Base-by-base conservation (phyloP, 2,888 invertebrate species). In the Eristalis arbustorum region DNA sequence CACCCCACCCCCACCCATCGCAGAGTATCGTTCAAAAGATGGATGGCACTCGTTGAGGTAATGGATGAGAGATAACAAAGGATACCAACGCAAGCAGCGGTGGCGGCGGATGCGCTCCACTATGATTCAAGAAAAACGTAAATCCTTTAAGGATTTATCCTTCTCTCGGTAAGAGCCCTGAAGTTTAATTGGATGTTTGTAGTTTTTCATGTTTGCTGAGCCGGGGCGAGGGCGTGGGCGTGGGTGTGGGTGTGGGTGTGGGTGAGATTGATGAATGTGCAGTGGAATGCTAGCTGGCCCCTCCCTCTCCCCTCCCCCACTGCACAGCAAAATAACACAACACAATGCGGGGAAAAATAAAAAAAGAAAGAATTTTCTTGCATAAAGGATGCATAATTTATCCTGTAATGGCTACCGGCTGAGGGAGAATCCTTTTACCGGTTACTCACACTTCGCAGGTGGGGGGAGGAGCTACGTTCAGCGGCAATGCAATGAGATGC, bases 321-420 rank as follows among this genome's bases (percentile, higher is more conserved):
- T 22, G 22, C 57, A 14, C 23, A 57, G 57, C 61, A 71, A 87
- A 28, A 68, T 61, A 83, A 63, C 62, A 49, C 71, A 83, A 79
- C 78, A 75, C 71, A 83, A 67, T 79, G 78, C 57, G 25, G 59
- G 1, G 25, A 25, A 59, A n/a, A 23, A 59, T 23, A 22, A 59
- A 59, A 11, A 28, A 23, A 66, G 22, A 28, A 23, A 66, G 42
- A 78, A 31, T 78, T 83, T 77, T 82, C 49, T 49, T 75, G 74
- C 87, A 87, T 83, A 87, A 87, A 75, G 67, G 75, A 78, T 79
- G 67, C 87, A 83, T 83, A 87, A 79, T 87, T 83, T 75, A 83
- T 56, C 63, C 67, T 66, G 63, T 83, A 87, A 87, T 87, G 78
- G 78, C 74, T 69, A 77, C 62, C 73, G 64, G 59, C 75, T 69